Evolutionary conservation across 2,797 vertebrate species (phyloP).

Genomic region (Sebastes iracundus): DNA sequence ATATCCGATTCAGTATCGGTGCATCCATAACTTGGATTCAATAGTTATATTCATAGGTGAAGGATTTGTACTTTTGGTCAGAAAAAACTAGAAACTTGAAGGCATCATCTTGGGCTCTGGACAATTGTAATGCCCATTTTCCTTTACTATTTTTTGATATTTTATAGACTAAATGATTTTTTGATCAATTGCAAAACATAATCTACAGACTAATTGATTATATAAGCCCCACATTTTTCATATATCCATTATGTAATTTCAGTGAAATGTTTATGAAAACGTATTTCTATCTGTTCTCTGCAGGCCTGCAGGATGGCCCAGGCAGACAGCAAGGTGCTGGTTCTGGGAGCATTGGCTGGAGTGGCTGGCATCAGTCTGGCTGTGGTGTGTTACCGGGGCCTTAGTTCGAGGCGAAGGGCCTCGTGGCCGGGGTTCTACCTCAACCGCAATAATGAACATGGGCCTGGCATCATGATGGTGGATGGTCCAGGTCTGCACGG

Average conservation of each 20-base stretch:
- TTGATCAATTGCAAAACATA: not conserved
- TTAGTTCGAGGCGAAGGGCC: slow-evolving; percentile 44
- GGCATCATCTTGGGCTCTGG: too few species aligned
- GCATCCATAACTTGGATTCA: not conserved
- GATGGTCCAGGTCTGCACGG: slow-evolving; percentile 67
- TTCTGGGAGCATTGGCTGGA: slow-evolving; percentile 89
- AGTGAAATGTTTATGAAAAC: not conserved
- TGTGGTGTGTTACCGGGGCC: slow-evolving; percentile 82
- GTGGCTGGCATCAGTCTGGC: slow-evolving; percentile 89
- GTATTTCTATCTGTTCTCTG: slow-evolving; percentile 1
- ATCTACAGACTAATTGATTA: not conserved
- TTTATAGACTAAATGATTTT: too few species aligned
- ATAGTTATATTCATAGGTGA: not conserved
- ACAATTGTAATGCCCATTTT: too few species aligned
- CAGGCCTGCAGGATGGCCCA: slow-evolving; percentile 84
- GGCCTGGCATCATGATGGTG: slow-evolving; percentile 52
- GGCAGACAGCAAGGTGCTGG: slow-evolving; percentile 85
- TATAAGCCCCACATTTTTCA: not conserved
- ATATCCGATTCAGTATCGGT: too few species aligned
- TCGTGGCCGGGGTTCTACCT: slow-evolving; percentile 27
- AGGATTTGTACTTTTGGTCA: not conserved
- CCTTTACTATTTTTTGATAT: too few species aligned
- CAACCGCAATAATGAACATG: slow-evolving; percentile 32
- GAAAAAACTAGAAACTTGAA: too few species aligned
- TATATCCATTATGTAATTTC: not conserved